Evolutionary conservation across 2,113 vertebrate genomes (phyloP), one percentile per base, ranked within the genome.

Genomic region (Passer domesticus): DNA sequence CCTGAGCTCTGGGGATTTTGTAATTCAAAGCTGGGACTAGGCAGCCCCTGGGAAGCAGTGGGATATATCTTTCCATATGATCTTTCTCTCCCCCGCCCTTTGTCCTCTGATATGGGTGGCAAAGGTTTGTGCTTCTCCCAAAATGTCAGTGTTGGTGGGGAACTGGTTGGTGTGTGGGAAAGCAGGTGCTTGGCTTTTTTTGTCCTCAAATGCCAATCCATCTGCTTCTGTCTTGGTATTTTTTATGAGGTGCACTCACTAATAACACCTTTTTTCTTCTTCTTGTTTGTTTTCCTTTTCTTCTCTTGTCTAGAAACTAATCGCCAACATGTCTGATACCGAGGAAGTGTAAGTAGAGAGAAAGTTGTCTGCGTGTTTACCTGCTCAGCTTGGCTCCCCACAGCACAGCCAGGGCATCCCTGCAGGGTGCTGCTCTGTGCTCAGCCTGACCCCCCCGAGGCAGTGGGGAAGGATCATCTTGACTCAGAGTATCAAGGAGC

Each of bases 311-410:
- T 98, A 99, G 98, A 97, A 96, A 92, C 80, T 96, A 94, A 16
- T 81, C 90, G 87, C 97, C 98, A 97, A 82, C 97, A 99, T 99
- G 99, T 99, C 99, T 95, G 99, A 99, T 97, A 98, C 97, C 5
- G 99, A 99, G 91, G 99, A 99, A 97, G 96, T 98, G 99, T 99
- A 96, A 99, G 99, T 99, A 97, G 47, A 84, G 23, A 59, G 9
- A 43, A 66, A 83, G n/a, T 31, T 1, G 7, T 33, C 43, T 70
- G 43, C 0, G 1, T 22, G 30, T 66, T 87, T 4, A 0, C 68
- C 77, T 68, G 44, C 79, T 87, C 60, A 39, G 15, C 77, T 67
- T 39, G 82, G 58, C 60, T 52, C 50, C 56, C 12, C 1, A 0
- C 33, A 23, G 37, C 4, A 11, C 17, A 89, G 37, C 0, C 0